Evolutionary conservation across 2,888 invertebrate species (phyloP).

Genomic region (Sinentomon sp.): DNA sequence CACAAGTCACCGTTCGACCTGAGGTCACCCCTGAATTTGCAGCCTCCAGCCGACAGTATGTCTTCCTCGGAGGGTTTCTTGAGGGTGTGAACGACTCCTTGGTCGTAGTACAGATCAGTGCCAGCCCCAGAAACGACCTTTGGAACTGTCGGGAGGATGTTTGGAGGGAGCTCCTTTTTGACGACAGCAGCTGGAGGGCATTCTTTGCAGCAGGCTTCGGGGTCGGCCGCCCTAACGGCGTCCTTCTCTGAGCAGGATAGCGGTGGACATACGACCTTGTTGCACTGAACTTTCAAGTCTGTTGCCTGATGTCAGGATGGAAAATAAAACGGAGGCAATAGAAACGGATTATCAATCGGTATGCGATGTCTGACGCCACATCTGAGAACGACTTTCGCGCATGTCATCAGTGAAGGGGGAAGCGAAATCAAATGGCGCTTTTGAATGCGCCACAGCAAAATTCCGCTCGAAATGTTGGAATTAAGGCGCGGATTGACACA

Average conservation of each 20-base stretch:
- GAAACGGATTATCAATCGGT: not conserved
- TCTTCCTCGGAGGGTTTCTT: constrained; percentile 29
- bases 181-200: constrained; percentile 35
- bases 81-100: constrained; percentile 9
- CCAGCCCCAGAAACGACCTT: constrained; percentile 10
- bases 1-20: constrained; percentile 52
- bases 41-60: constrained; percentile 48
- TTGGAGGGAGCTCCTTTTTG: constrained; percentile 13
- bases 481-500: too few relatives aligned
- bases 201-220: constrained; percentile 50
- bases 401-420: too few relatives aligned
- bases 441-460: too few relatives aligned
- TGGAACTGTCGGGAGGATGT: constrained; percentile 9
- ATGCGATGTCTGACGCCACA: too few relatives aligned
- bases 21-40: constrained; percentile 30
- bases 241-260: constrained; percentile 41
- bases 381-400: too few relatives aligned
- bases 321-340: constrained; percentile 3
- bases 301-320: constrained; percentile 20
- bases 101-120: constrained; percentile 14
- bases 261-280: constrained; percentile 40
- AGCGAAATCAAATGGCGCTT: too few relatives aligned
- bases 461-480: too few relatives aligned
- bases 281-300: constrained; percentile 45
- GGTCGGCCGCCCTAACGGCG: constrained; percentile 40